Evolutionary conservation across 2,113 vertebrate species (phyloP).

Genomic region (Epinephelus moara): DNA sequence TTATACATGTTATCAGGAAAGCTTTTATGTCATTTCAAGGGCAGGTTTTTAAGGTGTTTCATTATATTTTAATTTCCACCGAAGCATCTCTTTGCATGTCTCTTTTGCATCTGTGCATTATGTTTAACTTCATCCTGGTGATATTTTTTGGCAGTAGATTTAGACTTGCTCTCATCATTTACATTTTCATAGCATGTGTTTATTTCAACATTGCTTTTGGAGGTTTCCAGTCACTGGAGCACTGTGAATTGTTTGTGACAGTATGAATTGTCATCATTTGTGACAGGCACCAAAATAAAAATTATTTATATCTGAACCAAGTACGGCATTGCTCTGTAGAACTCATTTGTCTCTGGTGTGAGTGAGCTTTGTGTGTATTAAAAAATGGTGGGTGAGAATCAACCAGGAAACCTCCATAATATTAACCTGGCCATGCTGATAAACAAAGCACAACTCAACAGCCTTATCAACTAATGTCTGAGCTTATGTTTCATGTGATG

Average conservation of each 20-base stretch:
- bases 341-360: constrained; percentile 2
- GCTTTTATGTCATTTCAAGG: not conserved
- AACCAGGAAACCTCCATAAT: constrained; percentile 53
- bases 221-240: constrained; percentile 61
- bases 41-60: not conserved
- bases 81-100: constrained; percentile 8
- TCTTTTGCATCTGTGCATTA: constrained; percentile 44
- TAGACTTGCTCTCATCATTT: constrained; percentile 15
- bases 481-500: not conserved
- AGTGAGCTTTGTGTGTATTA: not conserved
- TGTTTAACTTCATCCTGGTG: constrained; percentile 38
- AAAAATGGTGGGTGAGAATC: not conserved
- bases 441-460: not conserved
- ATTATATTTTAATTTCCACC: not conserved
- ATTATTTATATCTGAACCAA: constrained; percentile 56
- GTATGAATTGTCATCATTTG: constrained; percentile 21
- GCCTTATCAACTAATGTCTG: not conserved
- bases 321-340: not conserved
- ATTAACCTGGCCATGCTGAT: constrained; percentile 38
- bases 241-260: constrained; percentile 38
- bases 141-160: constrained; percentile 11
- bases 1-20: not conserved
- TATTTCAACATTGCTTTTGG: constrained; percentile 52
- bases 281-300: constrained; percentile 61
- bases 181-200: constrained; percentile 46